phyloP scores from a whole-genome alignment of 2,797 vertebrate species.

The Coranthus polyacanthus region DNA sequence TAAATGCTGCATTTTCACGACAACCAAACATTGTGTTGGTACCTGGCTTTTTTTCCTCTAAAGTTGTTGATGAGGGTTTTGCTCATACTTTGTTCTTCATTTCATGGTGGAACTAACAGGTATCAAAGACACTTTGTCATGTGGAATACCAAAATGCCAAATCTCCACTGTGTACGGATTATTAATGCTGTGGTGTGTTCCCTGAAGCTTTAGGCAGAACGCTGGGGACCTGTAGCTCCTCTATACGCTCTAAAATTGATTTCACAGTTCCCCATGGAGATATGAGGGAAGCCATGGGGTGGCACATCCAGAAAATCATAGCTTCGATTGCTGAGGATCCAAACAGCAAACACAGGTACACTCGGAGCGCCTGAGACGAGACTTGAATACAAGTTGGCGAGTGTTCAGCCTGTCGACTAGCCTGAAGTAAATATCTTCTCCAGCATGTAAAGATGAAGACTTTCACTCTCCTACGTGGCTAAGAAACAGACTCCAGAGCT shows the following conservation, averaged over 20 bases:
- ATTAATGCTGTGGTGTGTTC: constrained; percentile 58
- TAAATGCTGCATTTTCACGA: constrained; percentile 24
- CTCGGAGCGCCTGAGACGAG: constrained; percentile 35
- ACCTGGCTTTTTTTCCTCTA: constrained; percentile 21
- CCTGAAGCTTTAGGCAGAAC: constrained; percentile 56
- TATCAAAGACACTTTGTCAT: constrained; percentile 59
- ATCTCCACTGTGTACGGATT: constrained; percentile 42
- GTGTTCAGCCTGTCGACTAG: constrained; percentile 31
- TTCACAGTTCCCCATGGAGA: constrained; percentile 67
- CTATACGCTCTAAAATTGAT: constrained; percentile 66
- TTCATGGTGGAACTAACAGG: constrained; percentile 55
- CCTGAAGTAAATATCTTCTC: constrained; percentile 24
- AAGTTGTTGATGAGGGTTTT: constrained; percentile 33
- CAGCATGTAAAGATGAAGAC: constrained; percentile 24
- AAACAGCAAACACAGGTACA: constrained; percentile 52
- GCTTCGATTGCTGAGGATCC: constrained; percentile 60
- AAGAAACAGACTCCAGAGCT: constrained; percentile 1
- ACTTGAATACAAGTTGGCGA: constrained; percentile 39
- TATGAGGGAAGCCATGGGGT: constrained; percentile 53
- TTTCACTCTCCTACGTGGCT: constrained; percentile 9
- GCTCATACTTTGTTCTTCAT: constrained; percentile 50
- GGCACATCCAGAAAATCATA: constrained; percentile 68
- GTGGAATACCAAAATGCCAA: constrained; percentile 57
- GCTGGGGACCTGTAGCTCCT: constrained; percentile 53
- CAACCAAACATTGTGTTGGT: constrained; percentile 21